phyloP scores from a whole-genome alignment of 2,888 invertebrate genomes.

The Cantharis rustica region DNA sequence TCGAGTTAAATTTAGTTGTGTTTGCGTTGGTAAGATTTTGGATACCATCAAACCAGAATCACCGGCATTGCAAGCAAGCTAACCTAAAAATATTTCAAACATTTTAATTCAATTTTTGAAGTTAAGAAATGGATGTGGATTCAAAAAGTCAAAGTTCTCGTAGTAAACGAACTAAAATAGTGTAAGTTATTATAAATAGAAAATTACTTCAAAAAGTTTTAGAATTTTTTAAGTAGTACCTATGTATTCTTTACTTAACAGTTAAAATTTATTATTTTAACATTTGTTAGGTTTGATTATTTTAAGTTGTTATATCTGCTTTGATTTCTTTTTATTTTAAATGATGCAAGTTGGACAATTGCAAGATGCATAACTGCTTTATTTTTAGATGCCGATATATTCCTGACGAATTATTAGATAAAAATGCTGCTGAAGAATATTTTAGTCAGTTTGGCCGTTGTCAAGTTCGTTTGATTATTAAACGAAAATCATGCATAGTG shows the following conservation, averaged over 20 bases:
- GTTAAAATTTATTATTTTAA: no score
- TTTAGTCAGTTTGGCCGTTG: slow-evolving; percentile 76
- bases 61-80: background rate
- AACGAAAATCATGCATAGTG: slow-evolving; percentile 68
- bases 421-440: slow-evolving; percentile 65
- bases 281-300: no score
- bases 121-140: background rate
- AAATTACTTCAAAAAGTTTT: no score
- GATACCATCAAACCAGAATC: background rate
- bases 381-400: slow-evolving; percentile 65
- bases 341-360: background rate
- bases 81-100: background rate
- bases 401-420: slow-evolving; percentile 67
- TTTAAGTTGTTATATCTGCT: background rate
- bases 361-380: background rate
- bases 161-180: background rate
- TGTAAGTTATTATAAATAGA: background rate
- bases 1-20: background rate
- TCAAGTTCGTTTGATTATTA: slow-evolving; percentile 66
- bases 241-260: no score
- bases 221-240: no score
- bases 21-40: background rate
- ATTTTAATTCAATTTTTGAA: background rate
- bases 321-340: background rate
- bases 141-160: background rate